These are phyloP conservation scores for Drosophila eugracilis DNA, from an alignment of 1,140 invertebrate species.

Conservation along the genomic window DNA sequence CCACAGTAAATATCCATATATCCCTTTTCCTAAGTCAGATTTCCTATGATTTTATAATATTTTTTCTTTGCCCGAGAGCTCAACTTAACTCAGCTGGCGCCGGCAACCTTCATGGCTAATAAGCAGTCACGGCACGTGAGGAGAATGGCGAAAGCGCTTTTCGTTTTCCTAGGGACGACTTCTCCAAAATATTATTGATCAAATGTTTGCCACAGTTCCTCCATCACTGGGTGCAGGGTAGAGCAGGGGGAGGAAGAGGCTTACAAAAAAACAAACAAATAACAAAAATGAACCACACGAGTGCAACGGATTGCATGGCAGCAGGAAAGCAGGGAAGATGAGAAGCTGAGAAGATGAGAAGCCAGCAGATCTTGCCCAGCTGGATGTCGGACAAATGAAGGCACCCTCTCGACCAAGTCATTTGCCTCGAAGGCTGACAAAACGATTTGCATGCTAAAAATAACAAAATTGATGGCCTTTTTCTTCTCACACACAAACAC, in stretches of 20 bases:
- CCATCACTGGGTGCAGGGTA: too few relatives aligned
- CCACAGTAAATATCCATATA: too few relatives aligned
- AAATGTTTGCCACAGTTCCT: slow-evolving; percentile 76
- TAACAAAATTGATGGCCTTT: slow-evolving; percentile 78
- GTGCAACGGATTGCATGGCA: slow-evolving; percentile 21
- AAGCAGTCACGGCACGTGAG: slow-evolving; percentile 77
- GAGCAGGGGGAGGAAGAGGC: too few relatives aligned
- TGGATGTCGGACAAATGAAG: slow-evolving; percentile 24
- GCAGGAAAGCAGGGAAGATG: not conserved
- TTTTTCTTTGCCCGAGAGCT: not conserved
- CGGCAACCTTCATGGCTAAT: slow-evolving; percentile 74
- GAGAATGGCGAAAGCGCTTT: slow-evolving; percentile 26
- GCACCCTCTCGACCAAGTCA: slow-evolving; percentile 7
- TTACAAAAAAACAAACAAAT: slow-evolving; percentile 72
- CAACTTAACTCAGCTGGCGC: slow-evolving; percentile 30
- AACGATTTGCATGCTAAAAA: slow-evolving; percentile 82
- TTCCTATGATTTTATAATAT: not conserved
- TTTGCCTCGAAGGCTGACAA: slow-evolving; percentile 57
- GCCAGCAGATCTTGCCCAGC: slow-evolving; percentile 19
- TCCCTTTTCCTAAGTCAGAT: too few relatives aligned
- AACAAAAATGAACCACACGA: slow-evolving; percentile 15
- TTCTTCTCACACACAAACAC: slow-evolving; percentile 3
- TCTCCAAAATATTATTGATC: slow-evolving; percentile 69
- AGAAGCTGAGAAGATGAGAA: not conserved
- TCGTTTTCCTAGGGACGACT: slow-evolving; percentile 9